These are phyloP conservation scores for Anthoscopus minutus DNA, from an alignment of 2,113 vertebrate genomes.

Conservation along the genomic window DNA sequence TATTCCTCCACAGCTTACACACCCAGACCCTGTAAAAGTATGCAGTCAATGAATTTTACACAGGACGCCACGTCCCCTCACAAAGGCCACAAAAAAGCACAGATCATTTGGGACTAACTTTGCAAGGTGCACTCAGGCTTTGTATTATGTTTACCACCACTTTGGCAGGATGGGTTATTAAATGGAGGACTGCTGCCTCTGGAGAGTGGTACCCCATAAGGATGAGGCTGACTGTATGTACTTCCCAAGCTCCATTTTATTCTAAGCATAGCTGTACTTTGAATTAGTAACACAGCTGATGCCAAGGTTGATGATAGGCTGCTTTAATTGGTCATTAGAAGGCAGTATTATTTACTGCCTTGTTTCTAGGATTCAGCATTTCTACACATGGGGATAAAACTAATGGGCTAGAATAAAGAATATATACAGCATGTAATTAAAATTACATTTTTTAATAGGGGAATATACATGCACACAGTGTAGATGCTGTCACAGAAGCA, in stretches of 20 bases:
- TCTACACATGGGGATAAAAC: slow-evolving; percentile 38
- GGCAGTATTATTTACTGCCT: slow-evolving; percentile 35
- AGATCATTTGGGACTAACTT: background rate
- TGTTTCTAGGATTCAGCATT: slow-evolving; percentile 46
- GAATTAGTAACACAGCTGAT: background rate
- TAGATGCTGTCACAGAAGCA: background rate
- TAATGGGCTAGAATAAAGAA: slow-evolving; percentile 24
- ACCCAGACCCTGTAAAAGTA: background rate
- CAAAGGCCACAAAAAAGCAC: background rate
- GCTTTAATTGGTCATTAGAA: slow-evolving; percentile 38
- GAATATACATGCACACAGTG: background rate
- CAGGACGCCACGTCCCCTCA: background rate
- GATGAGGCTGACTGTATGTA: background rate
- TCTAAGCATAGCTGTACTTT: background rate
- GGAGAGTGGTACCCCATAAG: background rate
- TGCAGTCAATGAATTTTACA: background rate
- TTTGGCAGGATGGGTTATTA: background rate
- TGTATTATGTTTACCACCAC: background rate
- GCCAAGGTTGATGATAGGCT: background rate
- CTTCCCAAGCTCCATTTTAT: background rate
- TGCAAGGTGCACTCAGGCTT: background rate
- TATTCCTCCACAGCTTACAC: background rate
- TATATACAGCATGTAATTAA: slow-evolving; percentile 42
- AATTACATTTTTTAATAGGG: slow-evolving; percentile 16
- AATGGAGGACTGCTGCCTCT: background rate